A percentile compares a stretch with the other conserved stretches of the same genome.
phyloP scores from a whole-genome alignment of 1,140 invertebrate species.

The Trigoniulus corallinus region DNA sequence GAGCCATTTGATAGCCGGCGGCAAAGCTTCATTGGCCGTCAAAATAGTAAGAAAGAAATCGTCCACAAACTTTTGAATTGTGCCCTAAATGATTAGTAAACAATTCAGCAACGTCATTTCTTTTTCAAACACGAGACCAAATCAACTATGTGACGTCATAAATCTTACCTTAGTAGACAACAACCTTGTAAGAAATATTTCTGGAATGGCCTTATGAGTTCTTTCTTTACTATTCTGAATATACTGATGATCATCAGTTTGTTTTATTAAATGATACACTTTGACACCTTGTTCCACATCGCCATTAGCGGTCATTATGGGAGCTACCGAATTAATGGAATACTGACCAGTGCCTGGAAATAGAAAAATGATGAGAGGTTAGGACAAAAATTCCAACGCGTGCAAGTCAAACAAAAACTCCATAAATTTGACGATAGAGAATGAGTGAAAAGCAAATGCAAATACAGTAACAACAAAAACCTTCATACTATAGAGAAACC shows the following conservation, averaged over 20 bases:
- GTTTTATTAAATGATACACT: conserved; percentile 59
- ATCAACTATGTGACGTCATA: not conserved
- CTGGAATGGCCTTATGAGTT: conserved; percentile 81
- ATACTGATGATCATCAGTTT: conserved; percentile 4
- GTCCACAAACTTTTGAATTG: conserved; percentile 90
- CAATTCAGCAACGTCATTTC: not conserved
- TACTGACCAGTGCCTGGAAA: conserved; percentile 42
- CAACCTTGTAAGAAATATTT: conserved; percentile 82
- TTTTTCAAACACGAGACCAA: no score
- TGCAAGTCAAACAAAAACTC: no score
- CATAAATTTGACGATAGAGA: no score
- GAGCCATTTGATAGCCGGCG: conserved; percentile 85
- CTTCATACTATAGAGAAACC: no score
- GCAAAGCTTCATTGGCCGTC: conserved; percentile 72
- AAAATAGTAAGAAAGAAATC: conserved; percentile 82
- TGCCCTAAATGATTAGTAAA: conserved; percentile 36
- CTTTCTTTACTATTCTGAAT: conserved; percentile 34
- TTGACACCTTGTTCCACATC: conserved; percentile 50
- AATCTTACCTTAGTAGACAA: conserved; percentile 56
- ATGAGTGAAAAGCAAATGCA: no score
- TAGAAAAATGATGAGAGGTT: conserved; percentile 15
- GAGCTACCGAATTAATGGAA: conserved; percentile 52
- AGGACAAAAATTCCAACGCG: no score
- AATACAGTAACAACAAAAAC: no score
- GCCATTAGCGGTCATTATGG: conserved; percentile 42